A percentile compares a stretch with the other conserved stretches of the same genome.
phyloP scores from a whole-genome alignment of 2,797 vertebrate species.

The Masticophis lateralis region DNA sequence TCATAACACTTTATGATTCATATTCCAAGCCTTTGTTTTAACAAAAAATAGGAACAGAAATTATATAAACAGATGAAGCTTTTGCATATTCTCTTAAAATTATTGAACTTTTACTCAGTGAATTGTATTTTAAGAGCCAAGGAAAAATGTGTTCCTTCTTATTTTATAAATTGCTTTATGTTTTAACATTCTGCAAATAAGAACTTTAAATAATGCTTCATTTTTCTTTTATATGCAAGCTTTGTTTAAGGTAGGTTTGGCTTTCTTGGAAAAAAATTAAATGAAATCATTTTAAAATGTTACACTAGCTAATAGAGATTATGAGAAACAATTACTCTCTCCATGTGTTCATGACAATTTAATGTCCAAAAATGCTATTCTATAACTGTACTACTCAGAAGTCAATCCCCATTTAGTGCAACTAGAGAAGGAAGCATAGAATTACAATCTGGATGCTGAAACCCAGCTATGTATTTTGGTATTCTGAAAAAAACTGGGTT shows the following conservation, averaged over 20 bases:
- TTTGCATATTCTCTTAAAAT: conserved; percentile 31
- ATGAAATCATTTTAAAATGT: conserved; percentile 1
- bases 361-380: neutral
- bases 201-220: conserved; percentile 4
- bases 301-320: conserved; percentile 15
- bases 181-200: neutral
- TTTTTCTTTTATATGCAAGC: neutral
- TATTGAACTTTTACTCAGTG: conserved; percentile 43
- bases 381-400: neutral
- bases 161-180: conserved; percentile 31
- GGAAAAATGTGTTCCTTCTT: conserved; percentile 1
- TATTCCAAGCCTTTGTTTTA: conserved; percentile 37
- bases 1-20: conserved; percentile 35
- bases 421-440: neutral
- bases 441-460: neutral
- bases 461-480: conserved; percentile 6
- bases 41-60: conserved; percentile 40
- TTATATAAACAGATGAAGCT: conserved; percentile 39
- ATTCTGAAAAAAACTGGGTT: neutral
- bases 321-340: neutral
- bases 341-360: neutral
- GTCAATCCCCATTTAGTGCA: neutral
- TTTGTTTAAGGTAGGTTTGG: conserved; percentile 14
- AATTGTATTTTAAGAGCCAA: conserved; percentile 36
- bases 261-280: neutral